phyloP scores from a whole-genome alignment of 2,113 vertebrate genomes.

The Garra rufa region DNA sequence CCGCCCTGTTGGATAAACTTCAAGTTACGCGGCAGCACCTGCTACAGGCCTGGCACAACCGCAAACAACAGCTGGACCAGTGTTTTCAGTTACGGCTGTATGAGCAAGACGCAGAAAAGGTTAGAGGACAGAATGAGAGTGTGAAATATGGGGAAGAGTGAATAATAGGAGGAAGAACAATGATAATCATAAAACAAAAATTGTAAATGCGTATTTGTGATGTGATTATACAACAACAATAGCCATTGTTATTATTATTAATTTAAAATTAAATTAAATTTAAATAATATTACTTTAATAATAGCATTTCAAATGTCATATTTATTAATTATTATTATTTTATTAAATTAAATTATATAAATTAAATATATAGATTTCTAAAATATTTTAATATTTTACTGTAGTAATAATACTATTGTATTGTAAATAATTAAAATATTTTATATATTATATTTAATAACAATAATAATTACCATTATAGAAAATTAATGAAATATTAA shows the following conservation, averaged over 20 bases:
- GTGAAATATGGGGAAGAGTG: neutral
- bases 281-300: neutral
- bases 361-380: no score
- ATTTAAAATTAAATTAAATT: no score
- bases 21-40: conserved; percentile 92
- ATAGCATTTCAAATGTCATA: neutral
- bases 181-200: neutral
- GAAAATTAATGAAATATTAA: no score
- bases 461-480: no score
- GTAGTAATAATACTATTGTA: neutral
- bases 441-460: no score
- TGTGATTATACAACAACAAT: neutral
- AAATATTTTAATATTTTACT: neutral
- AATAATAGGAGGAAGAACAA: neutral
- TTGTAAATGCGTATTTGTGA: neutral
- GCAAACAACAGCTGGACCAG: conserved; percentile 88
- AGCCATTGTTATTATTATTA: neutral
- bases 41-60: conserved; percentile 91
- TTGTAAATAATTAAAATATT: neutral
- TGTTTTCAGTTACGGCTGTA: conserved; percentile 96
- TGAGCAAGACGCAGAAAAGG: conserved; percentile 97
- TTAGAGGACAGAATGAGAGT: conserved; percentile 59
- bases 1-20: conserved; percentile 91
- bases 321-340: neutral
- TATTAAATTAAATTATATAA: no score